phyloP scores from a whole-genome alignment of 2,113 vertebrate species.

The Callaeas wilsoni region DNA sequence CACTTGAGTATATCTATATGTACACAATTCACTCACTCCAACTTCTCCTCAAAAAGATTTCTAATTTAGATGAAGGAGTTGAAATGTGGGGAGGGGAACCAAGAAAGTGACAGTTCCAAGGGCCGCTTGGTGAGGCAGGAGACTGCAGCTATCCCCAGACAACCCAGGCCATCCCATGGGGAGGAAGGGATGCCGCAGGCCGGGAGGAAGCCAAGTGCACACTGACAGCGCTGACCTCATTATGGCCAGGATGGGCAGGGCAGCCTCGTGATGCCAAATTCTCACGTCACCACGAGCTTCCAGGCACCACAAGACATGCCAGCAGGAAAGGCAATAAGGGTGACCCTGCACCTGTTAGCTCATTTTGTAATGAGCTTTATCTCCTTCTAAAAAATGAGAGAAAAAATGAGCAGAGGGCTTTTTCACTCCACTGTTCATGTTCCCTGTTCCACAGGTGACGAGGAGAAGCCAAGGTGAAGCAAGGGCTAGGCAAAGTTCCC shows the following conservation, averaged over 20 bases:
- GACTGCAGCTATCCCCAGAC: not conserved
- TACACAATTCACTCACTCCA: not conserved
- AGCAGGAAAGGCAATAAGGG: not conserved
- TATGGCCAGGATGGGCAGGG: not conserved
- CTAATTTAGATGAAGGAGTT: not conserved
- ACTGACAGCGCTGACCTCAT: not conserved
- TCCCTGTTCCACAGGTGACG: rapidly evolving
- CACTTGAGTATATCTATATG: rapidly evolving
- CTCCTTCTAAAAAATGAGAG: not conserved
- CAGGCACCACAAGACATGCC: not conserved
- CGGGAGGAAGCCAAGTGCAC: not conserved
- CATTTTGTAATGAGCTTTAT: not conserved
- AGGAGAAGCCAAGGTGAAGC: not conserved
- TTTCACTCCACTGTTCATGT: not conserved
- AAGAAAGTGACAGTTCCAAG: not conserved
- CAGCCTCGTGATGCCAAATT: not conserved
- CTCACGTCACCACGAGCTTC: not conserved
- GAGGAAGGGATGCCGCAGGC: not conserved
- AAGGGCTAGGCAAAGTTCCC: not conserved
- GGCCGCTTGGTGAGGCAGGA: not conserved
- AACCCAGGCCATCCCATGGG: not conserved
- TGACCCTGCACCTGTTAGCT: not conserved
- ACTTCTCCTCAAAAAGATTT: not conserved
- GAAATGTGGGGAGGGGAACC: not conserved
- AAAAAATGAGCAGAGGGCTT: not conserved